These are phyloP conservation scores for Notamacropus eugenii DNA, from an alignment of 2,797 vertebrate genomes.

Conservation along the genomic window DNA sequence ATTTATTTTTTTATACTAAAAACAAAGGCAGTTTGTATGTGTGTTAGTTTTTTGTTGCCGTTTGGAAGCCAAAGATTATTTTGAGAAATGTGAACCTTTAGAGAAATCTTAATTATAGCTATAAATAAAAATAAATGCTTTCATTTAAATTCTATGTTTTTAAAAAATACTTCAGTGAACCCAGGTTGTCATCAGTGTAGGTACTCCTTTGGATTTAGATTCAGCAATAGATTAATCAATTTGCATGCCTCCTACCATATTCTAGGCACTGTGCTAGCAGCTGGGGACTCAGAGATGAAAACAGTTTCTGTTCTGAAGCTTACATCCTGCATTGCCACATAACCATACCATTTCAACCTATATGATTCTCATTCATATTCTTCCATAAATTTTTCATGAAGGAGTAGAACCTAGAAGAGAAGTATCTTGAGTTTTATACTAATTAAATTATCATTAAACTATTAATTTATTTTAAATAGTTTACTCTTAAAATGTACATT, in stretches of 20 bases:
- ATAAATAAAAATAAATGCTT: conserved; percentile 29
- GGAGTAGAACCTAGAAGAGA: neutral
- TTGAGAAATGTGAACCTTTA: conserved; percentile 36
- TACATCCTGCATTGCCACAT: neutral
- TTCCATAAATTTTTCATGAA: neutral
- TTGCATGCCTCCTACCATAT: neutral
- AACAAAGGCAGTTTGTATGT: neutral
- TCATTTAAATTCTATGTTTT: conserved; percentile 22
- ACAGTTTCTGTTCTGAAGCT: neutral
- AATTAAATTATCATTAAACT: neutral
- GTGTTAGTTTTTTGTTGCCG: neutral
- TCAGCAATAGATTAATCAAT: neutral
- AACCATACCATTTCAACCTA: neutral
- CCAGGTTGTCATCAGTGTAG: neutral
- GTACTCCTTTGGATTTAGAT: neutral
- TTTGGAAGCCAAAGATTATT: conserved; percentile 47
- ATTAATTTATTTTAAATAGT: neutral
- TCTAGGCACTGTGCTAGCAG: neutral
- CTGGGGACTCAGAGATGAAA: neutral
- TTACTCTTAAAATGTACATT: neutral
- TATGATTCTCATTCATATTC: neutral
- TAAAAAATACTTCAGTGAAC: neutral
- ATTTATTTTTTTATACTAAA: neutral
- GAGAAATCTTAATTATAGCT: conserved; percentile 24
- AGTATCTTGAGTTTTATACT: neutral